Percentiles rank a stretch among this genome's conserved stretches.
Conservation (phyloP, 2,797 vertebrate genomes). For the Pelochelys cantorii region DNA sequence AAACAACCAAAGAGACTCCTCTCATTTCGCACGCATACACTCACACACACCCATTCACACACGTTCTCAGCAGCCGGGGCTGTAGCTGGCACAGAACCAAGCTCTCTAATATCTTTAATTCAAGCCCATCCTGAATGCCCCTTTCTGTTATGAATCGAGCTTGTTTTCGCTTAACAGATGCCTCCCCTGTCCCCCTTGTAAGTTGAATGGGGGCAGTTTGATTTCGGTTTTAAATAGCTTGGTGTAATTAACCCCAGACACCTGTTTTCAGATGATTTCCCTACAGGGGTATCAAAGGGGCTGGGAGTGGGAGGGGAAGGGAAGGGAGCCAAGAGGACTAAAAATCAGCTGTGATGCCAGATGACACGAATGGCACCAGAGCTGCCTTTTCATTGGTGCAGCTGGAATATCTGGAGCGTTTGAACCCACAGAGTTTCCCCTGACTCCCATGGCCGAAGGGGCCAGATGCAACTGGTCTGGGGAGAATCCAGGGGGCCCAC, state of each 20-base stretch:
- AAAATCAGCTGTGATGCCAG: conserved; percentile 56
- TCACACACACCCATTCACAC: not conserved
- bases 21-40: not conserved
- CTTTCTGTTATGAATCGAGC: not conserved
- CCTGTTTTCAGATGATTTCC: conserved; percentile 27
- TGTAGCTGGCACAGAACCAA: conserved; percentile 65
- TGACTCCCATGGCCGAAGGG: not conserved
- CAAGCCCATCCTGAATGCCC: conserved; percentile 10
- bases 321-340: not conserved
- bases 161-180: not conserved
- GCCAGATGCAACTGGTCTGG: not conserved
- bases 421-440: conserved; percentile 60
- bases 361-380: conserved; percentile 42
- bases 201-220: not conserved
- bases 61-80: not conserved
- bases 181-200: not conserved
- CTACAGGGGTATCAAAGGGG: not conserved
- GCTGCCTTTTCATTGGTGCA: conserved; percentile 17
- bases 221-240: conserved; percentile 1
- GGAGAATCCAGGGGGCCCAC: too few relatives aligned
- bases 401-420: conserved; percentile 79
- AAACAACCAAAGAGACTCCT: too few relatives aligned
- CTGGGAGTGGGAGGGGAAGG: not conserved
- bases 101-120: conserved; percentile 37
- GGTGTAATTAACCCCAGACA: conserved; percentile 50